Conservation (phyloP, 2,797 vertebrate species). For the Anableps anableps region DNA sequence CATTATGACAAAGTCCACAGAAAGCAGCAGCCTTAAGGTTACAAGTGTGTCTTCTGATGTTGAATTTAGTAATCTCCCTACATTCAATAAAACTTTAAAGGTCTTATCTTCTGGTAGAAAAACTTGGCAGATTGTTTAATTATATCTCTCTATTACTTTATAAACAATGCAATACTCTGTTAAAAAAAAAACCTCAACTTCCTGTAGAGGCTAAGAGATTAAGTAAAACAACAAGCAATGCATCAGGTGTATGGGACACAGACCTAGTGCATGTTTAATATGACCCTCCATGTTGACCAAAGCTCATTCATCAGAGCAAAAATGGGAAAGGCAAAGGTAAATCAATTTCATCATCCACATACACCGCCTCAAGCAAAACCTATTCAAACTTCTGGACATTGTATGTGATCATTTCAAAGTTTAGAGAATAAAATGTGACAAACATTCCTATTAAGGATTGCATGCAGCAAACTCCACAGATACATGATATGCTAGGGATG, state of each 20-base stretch:
- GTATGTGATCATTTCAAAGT: constrained; percentile 52
- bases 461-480: constrained; percentile 21
- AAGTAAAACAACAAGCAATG: constrained; percentile 59
- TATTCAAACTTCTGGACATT: constrained; percentile 53
- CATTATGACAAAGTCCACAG: not conserved
- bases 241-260: constrained; percentile 51
- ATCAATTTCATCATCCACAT: constrained; percentile 65
- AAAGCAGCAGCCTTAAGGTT: not conserved
- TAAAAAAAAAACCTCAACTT: constrained; percentile 44
- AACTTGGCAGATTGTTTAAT: not conserved
- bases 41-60: not conserved
- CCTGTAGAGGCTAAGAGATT: constrained; percentile 51
- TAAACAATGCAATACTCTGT: constrained; percentile 57
- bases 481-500: constrained; percentile 38
- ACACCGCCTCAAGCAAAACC: constrained; percentile 46
- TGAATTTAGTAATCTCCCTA: not conserved
- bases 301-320: constrained; percentile 65
- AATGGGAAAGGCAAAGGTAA: constrained; percentile 38
- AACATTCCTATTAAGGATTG: constrained; percentile 10
- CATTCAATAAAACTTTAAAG: not conserved
- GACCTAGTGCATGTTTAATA: constrained; percentile 55
- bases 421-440: constrained; percentile 28
- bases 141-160: constrained; percentile 6
- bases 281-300: constrained; percentile 56
- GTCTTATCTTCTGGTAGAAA: not conserved